Evolutionary conservation across 37 sponge, comb jelly and placozoan genomes (phyloP), one percentile per base, ranked within the genome.

Genomic region (Halichondria panicea): DNA sequence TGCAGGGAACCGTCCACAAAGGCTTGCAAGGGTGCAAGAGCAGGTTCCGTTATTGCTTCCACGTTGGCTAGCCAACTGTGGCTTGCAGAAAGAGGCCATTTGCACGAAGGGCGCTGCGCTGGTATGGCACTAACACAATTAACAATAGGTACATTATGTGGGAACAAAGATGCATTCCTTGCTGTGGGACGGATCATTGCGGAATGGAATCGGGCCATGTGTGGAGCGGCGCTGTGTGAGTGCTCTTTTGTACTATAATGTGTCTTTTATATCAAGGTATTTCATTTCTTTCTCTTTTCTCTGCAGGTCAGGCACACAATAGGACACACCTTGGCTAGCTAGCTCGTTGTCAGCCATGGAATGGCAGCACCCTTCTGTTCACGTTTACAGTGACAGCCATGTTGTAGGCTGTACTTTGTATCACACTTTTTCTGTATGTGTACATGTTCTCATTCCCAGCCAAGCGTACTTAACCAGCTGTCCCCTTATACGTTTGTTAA

Each of bases 91-190:
- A 39, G 79, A 34, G 68, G 79, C 57, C 79, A 78, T 68, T 76
- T 68, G 67, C 69, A 78, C 28, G 3, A 19, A 35, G 73, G 73
- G 75, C 76, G 48, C 64, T 62, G 76, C 80, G 80, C 77, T 3
- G 30, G 35, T 19, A 36, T 24, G 21, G 48, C 57, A 53, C 70
- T 30, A 42, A 43, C 30, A 58, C 70, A 55, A 68, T 19, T 3
- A 1, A 25, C n/a, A 66, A 41, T 42, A 79, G 52, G 70, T 70
- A 59, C 43, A 68, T 79, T 79, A 69, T 79, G 6, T 48, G 56
- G 38, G 35, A 56, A 79, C 70, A 79, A 79, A 57, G 61, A 67
- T 32, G 43, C 68, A 24, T 35, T 50, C 33, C 45, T 48, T 32
- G 70, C 6, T 19, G 15, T 5, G 37, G 30, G 64, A 30, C 15